These are phyloP conservation scores for Galeruca laticollis DNA, from an alignment of 2,888 invertebrate species.

Conservation along the genomic window DNA sequence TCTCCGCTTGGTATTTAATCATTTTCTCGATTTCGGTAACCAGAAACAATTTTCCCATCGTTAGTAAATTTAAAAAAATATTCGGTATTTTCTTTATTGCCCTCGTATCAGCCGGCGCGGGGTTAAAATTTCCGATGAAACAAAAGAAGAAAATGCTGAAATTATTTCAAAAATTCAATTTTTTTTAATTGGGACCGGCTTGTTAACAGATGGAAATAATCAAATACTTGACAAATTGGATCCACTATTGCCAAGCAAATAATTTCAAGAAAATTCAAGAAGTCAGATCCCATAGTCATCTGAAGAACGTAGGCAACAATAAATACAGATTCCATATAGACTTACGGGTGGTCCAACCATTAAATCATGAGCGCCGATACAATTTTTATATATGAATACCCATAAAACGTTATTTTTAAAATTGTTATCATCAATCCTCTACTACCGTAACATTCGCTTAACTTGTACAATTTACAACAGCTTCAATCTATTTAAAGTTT, in stretches of 20 bases:
- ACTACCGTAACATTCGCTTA: too few species aligned
- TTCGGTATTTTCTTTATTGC: too few species aligned
- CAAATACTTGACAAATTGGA: constrained; percentile 49
- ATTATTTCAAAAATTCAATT: constrained; percentile 43
- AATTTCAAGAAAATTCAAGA: constrained; percentile 47
- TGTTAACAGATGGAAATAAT: constrained; percentile 37
- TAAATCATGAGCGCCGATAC: background rate
- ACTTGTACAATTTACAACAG: too few species aligned
- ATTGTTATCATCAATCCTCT: too few species aligned
- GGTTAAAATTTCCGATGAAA: background rate
- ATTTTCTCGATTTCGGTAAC: too few species aligned
- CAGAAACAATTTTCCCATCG: too few species aligned
- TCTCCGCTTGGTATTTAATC: too few species aligned
- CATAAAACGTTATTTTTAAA: too few species aligned
- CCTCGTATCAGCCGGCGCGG: too few species aligned
- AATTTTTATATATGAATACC: background rate
- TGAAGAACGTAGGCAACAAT: constrained; percentile 53
- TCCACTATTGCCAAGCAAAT: constrained; percentile 49
- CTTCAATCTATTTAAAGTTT: too few species aligned
- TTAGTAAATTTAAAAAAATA: too few species aligned
- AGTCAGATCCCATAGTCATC: constrained; percentile 45
- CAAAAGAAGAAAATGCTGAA: background rate
- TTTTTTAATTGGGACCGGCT: constrained; percentile 18
- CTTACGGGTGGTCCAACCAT: constrained; percentile 54
- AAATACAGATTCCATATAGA: constrained; percentile 56